Conservation (phyloP, 2,888 invertebrate genomes). For the Cistogaster globosa region DNA sequence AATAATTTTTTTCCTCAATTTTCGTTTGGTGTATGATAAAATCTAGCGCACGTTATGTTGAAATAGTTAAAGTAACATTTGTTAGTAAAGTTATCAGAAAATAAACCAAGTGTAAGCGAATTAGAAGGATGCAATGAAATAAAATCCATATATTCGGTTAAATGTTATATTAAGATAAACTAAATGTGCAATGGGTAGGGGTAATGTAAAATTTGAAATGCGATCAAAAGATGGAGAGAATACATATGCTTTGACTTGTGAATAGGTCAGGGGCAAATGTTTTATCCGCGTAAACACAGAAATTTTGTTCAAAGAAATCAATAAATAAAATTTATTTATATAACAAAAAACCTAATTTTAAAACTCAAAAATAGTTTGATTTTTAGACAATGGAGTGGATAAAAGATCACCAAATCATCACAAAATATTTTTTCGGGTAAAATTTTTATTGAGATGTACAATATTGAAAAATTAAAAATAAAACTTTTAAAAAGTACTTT, state of each 20-base stretch:
- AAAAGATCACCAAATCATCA: too few relatives aligned
- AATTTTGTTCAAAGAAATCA: too few relatives aligned
- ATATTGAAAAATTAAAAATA: too few relatives aligned
- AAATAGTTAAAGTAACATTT: slow-evolving; percentile 70
- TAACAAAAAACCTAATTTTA: too few relatives aligned
- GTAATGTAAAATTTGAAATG: neutral
- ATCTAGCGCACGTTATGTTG: slow-evolving; percentile 67
- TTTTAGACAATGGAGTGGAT: too few relatives aligned
- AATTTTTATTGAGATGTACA: too few relatives aligned
- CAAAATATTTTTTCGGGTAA: too few relatives aligned
- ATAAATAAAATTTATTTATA: neutral
- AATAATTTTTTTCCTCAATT: neutral
- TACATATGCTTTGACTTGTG: slow-evolving; percentile 14
- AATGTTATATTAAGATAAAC: slow-evolving; percentile 60
- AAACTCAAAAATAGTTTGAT: too few relatives aligned
- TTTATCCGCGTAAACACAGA: neutral
- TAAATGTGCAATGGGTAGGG: neutral
- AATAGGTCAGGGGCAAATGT: neutral
- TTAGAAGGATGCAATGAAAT: slow-evolving; percentile 58
- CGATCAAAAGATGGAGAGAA: neutral
- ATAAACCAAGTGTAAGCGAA: slow-evolving; percentile 65
- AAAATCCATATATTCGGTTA: slow-evolving; percentile 58
- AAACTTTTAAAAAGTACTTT: too few relatives aligned
- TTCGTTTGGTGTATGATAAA: slow-evolving; percentile 49
- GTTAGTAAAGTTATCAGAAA: slow-evolving; percentile 69